Evolutionary conservation across 2,797 vertebrate genomes (phyloP).

Genomic region (Enteromius unitaeniatus): DNA sequence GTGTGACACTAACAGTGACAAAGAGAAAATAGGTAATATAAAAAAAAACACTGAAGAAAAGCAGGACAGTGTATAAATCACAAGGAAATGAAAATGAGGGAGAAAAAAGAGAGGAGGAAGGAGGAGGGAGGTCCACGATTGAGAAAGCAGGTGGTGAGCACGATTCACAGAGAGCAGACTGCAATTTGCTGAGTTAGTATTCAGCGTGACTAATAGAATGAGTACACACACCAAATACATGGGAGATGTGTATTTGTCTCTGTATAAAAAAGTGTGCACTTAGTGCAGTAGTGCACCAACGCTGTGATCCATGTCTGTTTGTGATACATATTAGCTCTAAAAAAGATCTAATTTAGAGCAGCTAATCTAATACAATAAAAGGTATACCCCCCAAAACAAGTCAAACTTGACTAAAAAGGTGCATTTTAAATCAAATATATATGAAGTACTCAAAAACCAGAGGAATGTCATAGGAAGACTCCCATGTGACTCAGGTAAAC

Average conservation of each 20-base stretch:
- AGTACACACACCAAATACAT: constrained; percentile 29
- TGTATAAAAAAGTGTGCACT: constrained; percentile 6
- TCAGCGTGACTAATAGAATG: constrained; percentile 33
- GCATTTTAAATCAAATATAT: background rate
- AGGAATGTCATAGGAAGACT: background rate
- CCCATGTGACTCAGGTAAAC: background rate
- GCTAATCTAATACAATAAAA: background rate
- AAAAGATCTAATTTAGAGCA: too few species aligned
- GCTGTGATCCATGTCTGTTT: background rate
- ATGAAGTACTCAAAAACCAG: background rate
- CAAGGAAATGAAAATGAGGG: constrained; percentile 36
- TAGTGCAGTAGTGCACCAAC: background rate
- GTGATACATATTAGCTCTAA: background rate
- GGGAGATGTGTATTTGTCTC: constrained; percentile 10
- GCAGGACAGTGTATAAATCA: constrained; percentile 35
- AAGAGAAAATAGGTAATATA: constrained; percentile 33
- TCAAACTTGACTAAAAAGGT: background rate
- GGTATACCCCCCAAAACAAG: background rate
- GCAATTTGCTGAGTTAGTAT: constrained; percentile 49
- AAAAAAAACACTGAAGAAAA: constrained; percentile 22
- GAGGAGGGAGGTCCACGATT: background rate
- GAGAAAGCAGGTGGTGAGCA: constrained; percentile 14
- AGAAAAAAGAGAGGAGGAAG: background rate
- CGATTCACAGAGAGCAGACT: constrained; percentile 26
- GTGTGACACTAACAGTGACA: background rate